Evolutionary conservation across 2,113 vertebrate genomes (phyloP).

Genomic region (Sebastes schlegelii): DNA sequence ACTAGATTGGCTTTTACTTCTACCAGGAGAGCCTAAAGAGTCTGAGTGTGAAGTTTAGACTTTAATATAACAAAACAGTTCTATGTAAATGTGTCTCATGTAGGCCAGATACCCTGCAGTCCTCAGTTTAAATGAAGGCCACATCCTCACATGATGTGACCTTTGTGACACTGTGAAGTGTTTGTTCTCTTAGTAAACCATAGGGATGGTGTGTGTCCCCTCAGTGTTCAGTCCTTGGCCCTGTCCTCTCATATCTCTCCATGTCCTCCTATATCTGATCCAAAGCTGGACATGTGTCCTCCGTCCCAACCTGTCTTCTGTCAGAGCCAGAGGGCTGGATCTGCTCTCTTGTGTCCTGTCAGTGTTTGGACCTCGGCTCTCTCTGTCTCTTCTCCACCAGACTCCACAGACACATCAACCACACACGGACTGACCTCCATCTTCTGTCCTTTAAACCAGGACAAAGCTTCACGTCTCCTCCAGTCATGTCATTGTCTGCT

Average conservation of each 20-base stretch:
- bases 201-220: slow-evolving; percentile 3
- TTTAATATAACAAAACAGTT: background rate
- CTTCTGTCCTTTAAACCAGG: slow-evolving; percentile 27
- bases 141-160: slow-evolving; percentile 4
- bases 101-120: slow-evolving; percentile 8
- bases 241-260: background rate
- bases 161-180: background rate
- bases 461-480: slow-evolving; percentile 18
- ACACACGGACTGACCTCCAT: slow-evolving; percentile 32
- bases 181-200: background rate
- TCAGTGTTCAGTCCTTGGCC: slow-evolving; percentile 25
- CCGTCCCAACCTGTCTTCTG: slow-evolving; percentile 12
- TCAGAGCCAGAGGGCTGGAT: slow-evolving; percentile 40
- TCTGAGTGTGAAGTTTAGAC: background rate
- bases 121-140: slow-evolving; percentile 25
- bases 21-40: slow-evolving; percentile 5
- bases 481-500: background rate
- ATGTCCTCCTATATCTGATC: slow-evolving; percentile 7
- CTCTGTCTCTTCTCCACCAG: slow-evolving; percentile 14
- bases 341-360: slow-evolving; percentile 10
- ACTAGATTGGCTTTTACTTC: slow-evolving; percentile 48
- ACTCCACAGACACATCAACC: slow-evolving; percentile 1
- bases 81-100: slow-evolving; percentile 12
- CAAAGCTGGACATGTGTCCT: slow-evolving; percentile 43
- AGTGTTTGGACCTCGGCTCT: slow-evolving; percentile 1